phyloP scores from a whole-genome alignment of 2,888 invertebrate species.

The Andrena marginata region DNA sequence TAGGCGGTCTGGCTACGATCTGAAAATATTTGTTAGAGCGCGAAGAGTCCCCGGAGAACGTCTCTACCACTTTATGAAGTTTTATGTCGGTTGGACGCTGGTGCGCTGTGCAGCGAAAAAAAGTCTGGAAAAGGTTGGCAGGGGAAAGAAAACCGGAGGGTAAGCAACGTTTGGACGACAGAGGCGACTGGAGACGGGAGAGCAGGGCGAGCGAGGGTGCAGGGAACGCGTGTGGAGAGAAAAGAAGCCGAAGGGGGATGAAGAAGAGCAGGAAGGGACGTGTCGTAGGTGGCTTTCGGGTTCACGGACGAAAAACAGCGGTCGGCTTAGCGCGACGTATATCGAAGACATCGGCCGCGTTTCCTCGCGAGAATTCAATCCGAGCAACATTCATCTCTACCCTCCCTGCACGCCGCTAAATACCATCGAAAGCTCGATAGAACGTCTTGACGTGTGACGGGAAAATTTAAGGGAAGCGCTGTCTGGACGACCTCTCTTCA shows the following conservation, averaged over 20 bases:
- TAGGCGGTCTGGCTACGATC: slow-evolving; percentile 54
- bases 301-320: slow-evolving; percentile 46
- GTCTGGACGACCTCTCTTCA: background rate
- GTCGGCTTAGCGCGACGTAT: slow-evolving; percentile 31
- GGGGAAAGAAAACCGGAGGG: slow-evolving; percentile 30
- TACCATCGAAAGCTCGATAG: background rate
- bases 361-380: slow-evolving; percentile 60
- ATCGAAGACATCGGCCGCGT: slow-evolving; percentile 39
- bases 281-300: slow-evolving; percentile 51
- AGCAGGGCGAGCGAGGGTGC: slow-evolving; percentile 2
- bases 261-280: slow-evolving; percentile 42
- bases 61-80: slow-evolving; percentile 72
- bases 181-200: slow-evolving; percentile 24
- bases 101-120: slow-evolving; percentile 36
- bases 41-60: slow-evolving; percentile 63
- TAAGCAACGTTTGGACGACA: slow-evolving; percentile 60
- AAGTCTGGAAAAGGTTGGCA: background rate
- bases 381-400: slow-evolving; percentile 20
- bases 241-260: slow-evolving; percentile 10
- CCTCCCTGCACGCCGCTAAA: background rate
- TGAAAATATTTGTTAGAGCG: slow-evolving; percentile 72
- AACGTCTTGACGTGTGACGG: background rate
- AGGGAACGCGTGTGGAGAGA: background rate
- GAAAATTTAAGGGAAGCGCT: background rate
- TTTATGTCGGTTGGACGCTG: slow-evolving; percentile 68